Evolutionary conservation across 2,113 vertebrate species (phyloP), one percentile per base, ranked within the genome.

Genomic region (Macroglossus sobrinus): DNA sequence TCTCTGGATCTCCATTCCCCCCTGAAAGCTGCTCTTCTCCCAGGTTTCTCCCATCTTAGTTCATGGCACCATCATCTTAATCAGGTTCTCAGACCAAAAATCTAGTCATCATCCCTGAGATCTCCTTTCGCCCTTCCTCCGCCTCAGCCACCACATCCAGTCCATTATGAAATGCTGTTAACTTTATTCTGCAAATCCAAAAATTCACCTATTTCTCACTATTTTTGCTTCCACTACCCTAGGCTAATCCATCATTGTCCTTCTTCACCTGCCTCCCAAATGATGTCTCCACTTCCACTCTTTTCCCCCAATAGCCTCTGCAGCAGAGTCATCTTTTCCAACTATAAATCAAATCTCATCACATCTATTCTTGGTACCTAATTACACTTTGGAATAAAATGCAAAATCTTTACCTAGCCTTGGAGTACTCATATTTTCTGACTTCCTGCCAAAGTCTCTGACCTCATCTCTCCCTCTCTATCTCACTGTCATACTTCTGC

Each of bases 381-480:
- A 26, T 95, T 95, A 69, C 8, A 38, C 15, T 57, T 89, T n/a
- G 69, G 43, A 87, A 57, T 86, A 74, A 69, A 89, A 79, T 92
- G 55, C 22, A 69, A 53, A 79, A 14, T 84, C 16, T 75, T 78
- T 57, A 16, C 10, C 33, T 81, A 40, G 68, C 45, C 69, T 93
- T 45, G 4, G 45, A 74, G 45, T 71, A 15, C 16, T 61, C 53
- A 66, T 18, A 24, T 14, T 33, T 68, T 85, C 81, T 85, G 45
- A 71, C 28, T 82, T 82, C 22, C 59, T 89, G 66, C 30, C 75
- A 71, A 38, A 57, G 47, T 66, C 33, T 86, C 79, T 72, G 88
- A 53, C 18, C 28, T 84, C 33, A 40, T 61, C 22, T 84, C n/a
- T 45, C 40, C 3, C 12, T 63, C 8, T 79, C 4, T 50, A 57